These are phyloP conservation scores for Coptotermes formosanus DNA, from an alignment of 1,140 invertebrate genomes.

Conservation along the genomic window DNA sequence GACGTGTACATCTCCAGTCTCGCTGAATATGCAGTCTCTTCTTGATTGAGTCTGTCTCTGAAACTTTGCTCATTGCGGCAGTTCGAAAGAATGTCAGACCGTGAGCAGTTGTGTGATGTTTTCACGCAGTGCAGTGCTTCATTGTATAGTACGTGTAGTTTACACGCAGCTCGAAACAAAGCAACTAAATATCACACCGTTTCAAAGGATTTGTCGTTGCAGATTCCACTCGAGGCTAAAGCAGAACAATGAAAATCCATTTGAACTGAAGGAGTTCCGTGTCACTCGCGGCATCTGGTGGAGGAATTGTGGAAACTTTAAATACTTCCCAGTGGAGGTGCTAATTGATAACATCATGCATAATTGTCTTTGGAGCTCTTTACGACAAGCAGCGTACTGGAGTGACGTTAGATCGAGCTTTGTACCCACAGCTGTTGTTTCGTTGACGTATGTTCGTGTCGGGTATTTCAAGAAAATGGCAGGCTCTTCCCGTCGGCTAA, in stretches of 20 bases:
- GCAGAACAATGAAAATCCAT: slow-evolving; percentile 1
- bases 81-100: no score
- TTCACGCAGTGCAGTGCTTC: neutral
- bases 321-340: neutral
- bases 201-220: neutral
- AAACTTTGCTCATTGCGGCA: no score
- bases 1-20: no score
- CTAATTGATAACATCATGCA: neutral
- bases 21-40: no score
- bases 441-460: no score
- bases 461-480: no score
- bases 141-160: neutral
- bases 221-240: neutral
- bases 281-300: neutral
- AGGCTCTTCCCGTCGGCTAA: no score
- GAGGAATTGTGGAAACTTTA: neutral
- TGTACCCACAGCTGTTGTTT: no score
- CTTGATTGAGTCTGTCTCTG: no score
- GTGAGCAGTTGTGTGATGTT: neutral
- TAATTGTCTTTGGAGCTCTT: neutral
- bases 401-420: no score
- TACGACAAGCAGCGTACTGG: neutral
- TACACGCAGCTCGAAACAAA: neutral
- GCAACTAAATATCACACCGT: neutral
- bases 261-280: neutral